A percentile compares a stretch with the other conserved stretches of the same genome.
phyloP scores from a whole-genome alignment of 2,888 invertebrate species.

The Eupithecia insigniata region DNA sequence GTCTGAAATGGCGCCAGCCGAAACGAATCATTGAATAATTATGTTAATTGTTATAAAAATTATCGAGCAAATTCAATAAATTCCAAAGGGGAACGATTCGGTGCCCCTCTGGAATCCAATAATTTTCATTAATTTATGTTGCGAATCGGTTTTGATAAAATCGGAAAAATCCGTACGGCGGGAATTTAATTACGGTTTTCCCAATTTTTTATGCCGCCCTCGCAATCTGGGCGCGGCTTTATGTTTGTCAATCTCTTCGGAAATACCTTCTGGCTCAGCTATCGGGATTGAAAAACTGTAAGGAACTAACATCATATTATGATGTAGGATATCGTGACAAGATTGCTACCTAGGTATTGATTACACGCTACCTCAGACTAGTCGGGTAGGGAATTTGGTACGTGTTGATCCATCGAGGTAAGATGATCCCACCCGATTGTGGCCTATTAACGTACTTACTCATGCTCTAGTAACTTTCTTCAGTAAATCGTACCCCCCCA shows the following conservation, averaged over 20 bases:
- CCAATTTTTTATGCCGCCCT: conserved; percentile 38
- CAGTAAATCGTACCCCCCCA: too few relatives aligned
- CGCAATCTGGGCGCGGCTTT: conserved; percentile 25
- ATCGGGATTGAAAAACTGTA: not conserved
- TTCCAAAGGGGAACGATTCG: conserved; percentile 53
- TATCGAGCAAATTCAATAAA: conserved; percentile 63
- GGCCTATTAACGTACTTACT: too few relatives aligned
- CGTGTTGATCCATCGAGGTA: too few relatives aligned
- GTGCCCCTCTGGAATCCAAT: conserved; percentile 47
- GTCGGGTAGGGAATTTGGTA: too few relatives aligned
- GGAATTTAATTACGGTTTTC: conserved; percentile 45
- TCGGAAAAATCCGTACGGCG: conserved; percentile 48
- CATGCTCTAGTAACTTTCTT: too few relatives aligned
- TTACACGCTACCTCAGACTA: not conserved
- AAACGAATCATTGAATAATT: conserved; percentile 77
- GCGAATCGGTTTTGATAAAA: conserved; percentile 55
- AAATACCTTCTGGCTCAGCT: not conserved
- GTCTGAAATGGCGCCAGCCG: conserved; percentile 51
- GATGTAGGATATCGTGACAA: not conserved
- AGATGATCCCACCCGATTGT: too few relatives aligned
- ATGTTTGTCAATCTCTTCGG: conserved; percentile 15
- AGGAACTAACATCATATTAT: not conserved
- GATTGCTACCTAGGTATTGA: conserved; percentile 1
- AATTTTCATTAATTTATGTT: conserved; percentile 65
- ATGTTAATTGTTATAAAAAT: conserved; percentile 71